These are phyloP conservation scores for Aleiodes alternator DNA, from an alignment of 2,888 invertebrate species.

Conservation along the genomic window DNA sequence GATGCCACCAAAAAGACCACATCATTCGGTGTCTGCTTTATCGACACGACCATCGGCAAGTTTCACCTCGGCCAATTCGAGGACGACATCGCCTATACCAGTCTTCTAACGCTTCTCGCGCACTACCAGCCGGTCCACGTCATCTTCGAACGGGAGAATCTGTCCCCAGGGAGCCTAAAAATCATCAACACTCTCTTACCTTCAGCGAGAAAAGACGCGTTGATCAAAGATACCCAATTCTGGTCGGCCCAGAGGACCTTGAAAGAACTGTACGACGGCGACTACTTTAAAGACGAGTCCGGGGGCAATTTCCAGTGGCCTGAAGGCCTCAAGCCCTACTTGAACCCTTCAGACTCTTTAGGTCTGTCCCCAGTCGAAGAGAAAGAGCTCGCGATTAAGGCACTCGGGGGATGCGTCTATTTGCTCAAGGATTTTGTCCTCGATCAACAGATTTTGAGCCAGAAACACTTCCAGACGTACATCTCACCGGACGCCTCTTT, in stretches of 20 bases:
- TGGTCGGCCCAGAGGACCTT: constrained; percentile 87
- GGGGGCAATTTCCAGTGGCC: constrained; percentile 80
- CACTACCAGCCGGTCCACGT: constrained; percentile 94
- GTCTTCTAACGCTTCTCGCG: constrained; percentile 91
- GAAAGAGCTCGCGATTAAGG: constrained; percentile 85
- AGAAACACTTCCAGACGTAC: constrained; percentile 84
- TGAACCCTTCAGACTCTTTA: constrained; percentile 83
- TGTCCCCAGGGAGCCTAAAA: constrained; percentile 81
- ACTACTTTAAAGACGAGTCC: constrained; percentile 67
- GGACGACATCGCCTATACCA: constrained; percentile 94
- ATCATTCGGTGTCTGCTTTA: constrained; percentile 91
- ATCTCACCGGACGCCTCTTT: constrained; percentile 80
- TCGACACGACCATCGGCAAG: constrained; percentile 95
- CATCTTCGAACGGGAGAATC: constrained; percentile 83
- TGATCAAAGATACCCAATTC: constrained; percentile 84
- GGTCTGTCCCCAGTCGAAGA: constrained; percentile 82
- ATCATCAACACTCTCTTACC: constrained; percentile 84
- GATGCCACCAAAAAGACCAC: constrained; percentile 75
- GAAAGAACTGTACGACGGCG: constrained; percentile 73
- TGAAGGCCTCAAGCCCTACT: constrained; percentile 81
- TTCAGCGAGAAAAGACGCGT: constrained; percentile 82
- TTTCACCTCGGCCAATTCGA: constrained; percentile 94
- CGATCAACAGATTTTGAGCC: constrained; percentile 89
- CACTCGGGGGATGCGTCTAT: constrained; percentile 90
- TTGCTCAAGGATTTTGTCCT: constrained; percentile 89